Conservation (phyloP, 2,113 vertebrate species). For the Leptobrachium ailaonicum region DNA sequence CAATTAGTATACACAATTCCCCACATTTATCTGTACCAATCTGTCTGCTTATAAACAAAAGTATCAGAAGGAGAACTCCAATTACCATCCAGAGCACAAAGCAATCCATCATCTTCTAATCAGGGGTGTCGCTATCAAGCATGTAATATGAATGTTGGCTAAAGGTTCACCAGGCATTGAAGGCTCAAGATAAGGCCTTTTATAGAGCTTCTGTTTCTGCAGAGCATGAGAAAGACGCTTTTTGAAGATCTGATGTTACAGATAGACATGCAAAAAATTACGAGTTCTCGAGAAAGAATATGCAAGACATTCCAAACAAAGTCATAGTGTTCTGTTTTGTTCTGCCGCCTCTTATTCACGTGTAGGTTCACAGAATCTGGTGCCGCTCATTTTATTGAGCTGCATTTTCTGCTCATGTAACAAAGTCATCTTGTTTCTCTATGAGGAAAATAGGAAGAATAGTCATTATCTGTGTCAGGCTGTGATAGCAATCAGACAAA, state of each 20-base stretch:
- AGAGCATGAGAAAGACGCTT: constrained; percentile 27
- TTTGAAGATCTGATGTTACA: constrained; percentile 15
- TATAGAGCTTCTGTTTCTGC: constrained; percentile 20
- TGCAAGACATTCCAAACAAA: not conserved
- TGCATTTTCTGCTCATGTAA: too few species aligned
- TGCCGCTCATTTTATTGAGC: too few species aligned
- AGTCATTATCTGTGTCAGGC: too few species aligned
- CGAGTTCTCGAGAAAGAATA: not conserved
- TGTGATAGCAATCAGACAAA: too few species aligned
- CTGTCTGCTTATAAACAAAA: constrained; percentile 36
- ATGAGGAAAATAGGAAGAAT: too few species aligned
- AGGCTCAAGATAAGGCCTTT: constrained; percentile 24
- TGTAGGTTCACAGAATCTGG: too few species aligned
- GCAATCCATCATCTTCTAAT: constrained; percentile 25
- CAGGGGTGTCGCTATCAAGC: constrained; percentile 27
- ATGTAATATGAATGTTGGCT: constrained; percentile 48
- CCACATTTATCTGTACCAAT: constrained; percentile 22
- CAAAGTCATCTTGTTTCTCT: too few species aligned
- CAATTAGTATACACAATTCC: constrained; percentile 33
- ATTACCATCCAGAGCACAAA: constrained; percentile 34
- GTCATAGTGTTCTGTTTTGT: not conserved
- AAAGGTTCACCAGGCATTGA: constrained; percentile 33
- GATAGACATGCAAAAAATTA: constrained; percentile 18
- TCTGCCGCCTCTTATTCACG: too few species aligned
- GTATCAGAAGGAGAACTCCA: constrained; percentile 34